These are phyloP conservation scores for Strigamia maritima DNA, from an alignment of 2,888 invertebrate genomes.

Conservation along the genomic window DNA sequence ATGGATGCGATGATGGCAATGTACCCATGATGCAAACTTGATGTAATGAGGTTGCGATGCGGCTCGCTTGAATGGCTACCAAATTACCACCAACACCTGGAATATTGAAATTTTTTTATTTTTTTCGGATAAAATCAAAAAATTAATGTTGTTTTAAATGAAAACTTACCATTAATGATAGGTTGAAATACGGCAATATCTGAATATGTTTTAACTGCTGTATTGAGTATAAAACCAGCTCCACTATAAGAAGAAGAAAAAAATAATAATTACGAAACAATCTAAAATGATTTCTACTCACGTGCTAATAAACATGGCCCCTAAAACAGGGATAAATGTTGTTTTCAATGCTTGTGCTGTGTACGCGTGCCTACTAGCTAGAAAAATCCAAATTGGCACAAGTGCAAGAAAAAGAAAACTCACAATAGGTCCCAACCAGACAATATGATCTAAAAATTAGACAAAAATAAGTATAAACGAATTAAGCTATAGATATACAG, in stretches of 20 bases:
- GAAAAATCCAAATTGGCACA: conserved; percentile 76
- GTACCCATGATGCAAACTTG: conserved; percentile 58
- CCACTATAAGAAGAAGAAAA: conserved; percentile 60
- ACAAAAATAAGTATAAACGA: neutral
- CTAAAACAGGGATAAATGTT: conserved; percentile 87
- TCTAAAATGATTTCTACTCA: conserved; percentile 55
- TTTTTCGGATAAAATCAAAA: neutral
- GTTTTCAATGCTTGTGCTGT: conserved; percentile 76
- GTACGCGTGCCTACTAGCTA: conserved; percentile 74
- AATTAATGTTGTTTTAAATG: too few species aligned
- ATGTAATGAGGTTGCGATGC: conserved; percentile 80
- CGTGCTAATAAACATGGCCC: conserved; percentile 92
- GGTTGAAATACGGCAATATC: conserved; percentile 90
- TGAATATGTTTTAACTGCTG: conserved; percentile 74
- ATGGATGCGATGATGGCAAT: conserved; percentile 53
- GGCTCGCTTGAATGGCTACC: conserved; percentile 85
- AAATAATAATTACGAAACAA: neutral
- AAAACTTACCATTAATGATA: conserved; percentile 71
- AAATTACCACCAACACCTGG: conserved; percentile 80
- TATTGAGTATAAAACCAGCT: conserved; percentile 83
- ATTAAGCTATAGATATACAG: neutral
- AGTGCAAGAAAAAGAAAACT: conserved; percentile 65
- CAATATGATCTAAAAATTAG: conserved; percentile 52
- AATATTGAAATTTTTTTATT: conserved; percentile 12
- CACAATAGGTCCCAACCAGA: conserved; percentile 71